Evolutionary conservation across 2,113 vertebrate genomes (phyloP).

Genomic region (Anser cygnoides): DNA sequence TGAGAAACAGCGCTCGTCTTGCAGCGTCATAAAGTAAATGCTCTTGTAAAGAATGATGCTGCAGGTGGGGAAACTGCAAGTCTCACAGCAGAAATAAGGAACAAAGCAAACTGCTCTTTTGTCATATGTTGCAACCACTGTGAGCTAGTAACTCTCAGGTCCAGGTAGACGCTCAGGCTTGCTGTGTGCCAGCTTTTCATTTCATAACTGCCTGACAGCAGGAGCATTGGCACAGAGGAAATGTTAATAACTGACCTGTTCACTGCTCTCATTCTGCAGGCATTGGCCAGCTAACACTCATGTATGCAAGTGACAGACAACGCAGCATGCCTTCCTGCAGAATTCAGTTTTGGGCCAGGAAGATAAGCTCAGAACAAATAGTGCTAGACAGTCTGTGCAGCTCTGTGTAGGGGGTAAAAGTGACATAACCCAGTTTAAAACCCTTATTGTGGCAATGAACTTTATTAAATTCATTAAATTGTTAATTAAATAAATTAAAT

Average conservation of each 20-base stretch:
- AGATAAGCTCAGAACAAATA: neutral
- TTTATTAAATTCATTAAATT: neutral
- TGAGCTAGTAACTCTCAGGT: neutral
- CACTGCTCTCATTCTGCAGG: neutral
- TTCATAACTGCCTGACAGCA: neutral
- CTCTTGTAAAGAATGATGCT: neutral
- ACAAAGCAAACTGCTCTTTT: neutral
- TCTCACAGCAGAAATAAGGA: neutral
- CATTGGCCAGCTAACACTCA: rapidly evolving
- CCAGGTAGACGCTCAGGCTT: neutral
- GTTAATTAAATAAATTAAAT: neutral
- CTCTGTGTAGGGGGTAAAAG: neutral
- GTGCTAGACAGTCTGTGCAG: rapidly evolving
- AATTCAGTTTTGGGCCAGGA: neutral
- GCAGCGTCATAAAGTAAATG: neutral
- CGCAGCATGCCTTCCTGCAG: rapidly evolving
- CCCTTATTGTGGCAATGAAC: neutral
- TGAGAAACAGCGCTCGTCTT: neutral
- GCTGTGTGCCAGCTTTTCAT: neutral
- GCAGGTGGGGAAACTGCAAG: neutral
- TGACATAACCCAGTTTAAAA: neutral
- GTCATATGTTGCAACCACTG: rapidly evolving
- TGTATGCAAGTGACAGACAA: rapidly evolving
- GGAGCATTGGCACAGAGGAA: rapidly evolving
- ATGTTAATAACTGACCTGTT: neutral